phyloP scores from a whole-genome alignment of 2,888 invertebrate genomes.

The Chalcosyrphus nemorum region DNA sequence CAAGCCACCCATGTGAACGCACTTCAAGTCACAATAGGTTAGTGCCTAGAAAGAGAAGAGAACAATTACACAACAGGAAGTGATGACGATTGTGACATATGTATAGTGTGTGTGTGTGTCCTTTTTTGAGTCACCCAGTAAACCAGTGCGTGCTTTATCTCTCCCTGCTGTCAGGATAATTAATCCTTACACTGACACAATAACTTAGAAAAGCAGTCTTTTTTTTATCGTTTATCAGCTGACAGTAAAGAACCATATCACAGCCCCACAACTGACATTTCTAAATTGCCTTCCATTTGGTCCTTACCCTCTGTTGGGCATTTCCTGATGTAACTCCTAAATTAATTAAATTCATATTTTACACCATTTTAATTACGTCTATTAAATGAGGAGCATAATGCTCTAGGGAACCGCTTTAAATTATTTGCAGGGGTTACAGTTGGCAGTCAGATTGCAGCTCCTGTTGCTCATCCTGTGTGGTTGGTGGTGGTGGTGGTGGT shows the following conservation, averaged over 20 bases:
- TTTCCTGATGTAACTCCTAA: background rate
- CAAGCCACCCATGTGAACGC: slow-evolving; percentile 94
- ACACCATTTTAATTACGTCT: slow-evolving; percentile 2
- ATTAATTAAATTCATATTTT: slow-evolving; percentile 50
- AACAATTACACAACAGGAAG: background rate
- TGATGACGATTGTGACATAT: background rate
- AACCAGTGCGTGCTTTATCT: slow-evolving; percentile 17
- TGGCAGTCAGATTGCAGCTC: background rate
- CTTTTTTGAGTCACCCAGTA: background rate
- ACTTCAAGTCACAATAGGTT: slow-evolving; percentile 98
- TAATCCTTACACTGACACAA: slow-evolving; percentile 42
- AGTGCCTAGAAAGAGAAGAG: slow-evolving; percentile 85
- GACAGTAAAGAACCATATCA: background rate
- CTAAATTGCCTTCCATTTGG: slow-evolving; percentile 13
- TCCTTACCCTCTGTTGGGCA: background rate
- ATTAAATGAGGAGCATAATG: background rate
- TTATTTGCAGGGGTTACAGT: background rate
- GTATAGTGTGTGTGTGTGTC: background rate
- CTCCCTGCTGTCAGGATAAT: slow-evolving; percentile 15
- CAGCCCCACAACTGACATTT: background rate
- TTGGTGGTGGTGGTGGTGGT: too few relatives aligned
- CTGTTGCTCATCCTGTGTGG: background rate
- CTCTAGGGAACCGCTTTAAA: background rate
- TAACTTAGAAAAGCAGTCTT: background rate
- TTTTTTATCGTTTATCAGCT: background rate